phyloP scores from a whole-genome alignment of 2,797 vertebrate genomes.

The Semaprochilodus insignis region DNA sequence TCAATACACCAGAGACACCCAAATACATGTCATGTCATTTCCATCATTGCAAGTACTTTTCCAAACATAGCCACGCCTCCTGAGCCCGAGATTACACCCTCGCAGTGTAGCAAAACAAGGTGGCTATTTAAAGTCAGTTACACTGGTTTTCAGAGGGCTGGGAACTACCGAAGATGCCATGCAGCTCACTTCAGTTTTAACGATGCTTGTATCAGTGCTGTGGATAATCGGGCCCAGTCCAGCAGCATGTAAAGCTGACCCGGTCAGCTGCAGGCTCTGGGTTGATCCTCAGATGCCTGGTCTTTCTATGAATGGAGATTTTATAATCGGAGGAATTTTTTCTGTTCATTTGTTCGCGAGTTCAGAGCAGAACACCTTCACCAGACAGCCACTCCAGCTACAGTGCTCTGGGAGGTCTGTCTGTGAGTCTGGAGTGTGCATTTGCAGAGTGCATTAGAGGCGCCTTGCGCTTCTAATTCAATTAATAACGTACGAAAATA shows the following conservation, averaged over 20 bases:
- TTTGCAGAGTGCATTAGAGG: too few relatives aligned
- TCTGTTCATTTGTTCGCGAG: slow-evolving; percentile 48
- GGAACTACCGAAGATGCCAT: slow-evolving; percentile 12
- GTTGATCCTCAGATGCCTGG: slow-evolving; percentile 30
- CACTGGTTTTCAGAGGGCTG: background rate
- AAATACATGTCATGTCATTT: too few relatives aligned
- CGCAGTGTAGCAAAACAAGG: background rate
- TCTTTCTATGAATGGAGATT: slow-evolving; percentile 55
- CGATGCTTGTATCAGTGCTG: slow-evolving; percentile 1
- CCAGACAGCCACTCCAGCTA: slow-evolving; percentile 30
- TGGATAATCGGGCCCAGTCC: slow-evolving; percentile 15
- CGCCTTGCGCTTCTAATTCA: too few relatives aligned
- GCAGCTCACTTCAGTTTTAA: slow-evolving; percentile 26
- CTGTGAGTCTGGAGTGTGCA: background rate
- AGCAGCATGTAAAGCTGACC: background rate
- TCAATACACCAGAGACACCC: too few relatives aligned
- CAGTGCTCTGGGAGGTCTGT: slow-evolving; percentile 58
- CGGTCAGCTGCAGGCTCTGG: slow-evolving; percentile 43
- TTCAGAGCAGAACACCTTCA: slow-evolving; percentile 44
- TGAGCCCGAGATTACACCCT: background rate
- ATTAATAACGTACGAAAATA: too few relatives aligned
- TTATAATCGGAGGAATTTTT: slow-evolving; percentile 58
- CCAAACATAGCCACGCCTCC: slow-evolving; percentile 12
- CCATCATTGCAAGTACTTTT: background rate
- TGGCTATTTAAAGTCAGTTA: slow-evolving; percentile 12